A percentile compares a stretch with the other conserved stretches of the same genome.
Evolutionary conservation across 1,140 invertebrate species (phyloP).

Genomic region (Delia radicum): DNA sequence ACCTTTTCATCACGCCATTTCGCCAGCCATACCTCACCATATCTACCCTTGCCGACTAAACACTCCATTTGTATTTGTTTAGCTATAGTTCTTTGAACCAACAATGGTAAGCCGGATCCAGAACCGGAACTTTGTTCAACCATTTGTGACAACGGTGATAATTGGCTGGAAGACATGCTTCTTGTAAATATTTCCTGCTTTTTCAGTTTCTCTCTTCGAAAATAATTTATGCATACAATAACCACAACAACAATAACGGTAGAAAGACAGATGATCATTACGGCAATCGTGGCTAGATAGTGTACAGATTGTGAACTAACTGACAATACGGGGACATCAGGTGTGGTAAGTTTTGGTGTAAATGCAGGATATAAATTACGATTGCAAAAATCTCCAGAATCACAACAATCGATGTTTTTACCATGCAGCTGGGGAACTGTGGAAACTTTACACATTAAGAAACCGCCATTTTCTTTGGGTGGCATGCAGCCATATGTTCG

Average conservation of each 20-base stretch:
- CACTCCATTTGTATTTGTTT: constrained; percentile 85
- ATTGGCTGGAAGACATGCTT: constrained; percentile 57
- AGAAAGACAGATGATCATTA: constrained; percentile 66
- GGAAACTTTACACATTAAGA: constrained; percentile 88
- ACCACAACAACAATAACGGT: constrained; percentile 63
- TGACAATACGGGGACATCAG: constrained; percentile 55
- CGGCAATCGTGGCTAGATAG: constrained; percentile 65
- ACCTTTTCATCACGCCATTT: constrained; percentile 83
- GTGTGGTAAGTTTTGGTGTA: constrained; percentile 62
- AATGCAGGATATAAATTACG: constrained; percentile 71
- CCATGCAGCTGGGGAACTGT: constrained; percentile 75
- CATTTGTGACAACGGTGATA: constrained; percentile 65
- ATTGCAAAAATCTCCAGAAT: constrained; percentile 78
- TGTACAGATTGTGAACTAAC: constrained; percentile 59
- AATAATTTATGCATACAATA: constrained; percentile 61
- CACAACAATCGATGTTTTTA: constrained; percentile 85
- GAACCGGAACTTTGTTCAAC: constrained; percentile 84
- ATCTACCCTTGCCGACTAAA: constrained; percentile 87
- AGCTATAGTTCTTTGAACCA: constrained; percentile 92
- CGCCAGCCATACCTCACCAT: constrained; percentile 86
- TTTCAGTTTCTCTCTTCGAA: constrained; percentile 59
- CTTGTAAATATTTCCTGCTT: constrained; percentile 57
- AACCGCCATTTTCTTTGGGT: constrained; percentile 74
- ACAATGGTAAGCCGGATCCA: constrained; percentile 84
- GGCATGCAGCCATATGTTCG: constrained; percentile 84